Conservation (phyloP, 2,888 invertebrate species). For the Unio delphinus region DNA sequence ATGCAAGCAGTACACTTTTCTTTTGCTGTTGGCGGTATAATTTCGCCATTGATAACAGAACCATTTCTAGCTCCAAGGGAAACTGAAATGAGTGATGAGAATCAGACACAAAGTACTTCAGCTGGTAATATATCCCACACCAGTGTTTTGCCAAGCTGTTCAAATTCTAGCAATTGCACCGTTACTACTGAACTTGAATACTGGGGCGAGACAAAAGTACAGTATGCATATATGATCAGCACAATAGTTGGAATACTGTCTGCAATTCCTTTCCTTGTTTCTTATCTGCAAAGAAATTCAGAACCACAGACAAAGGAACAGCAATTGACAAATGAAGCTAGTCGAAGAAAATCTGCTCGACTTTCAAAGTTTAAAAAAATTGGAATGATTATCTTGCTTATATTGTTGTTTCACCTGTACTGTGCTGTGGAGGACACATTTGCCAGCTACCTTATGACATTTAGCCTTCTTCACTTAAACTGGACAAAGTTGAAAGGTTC, state of each 20-base stretch:
- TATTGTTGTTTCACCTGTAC: slow-evolving; percentile 32
- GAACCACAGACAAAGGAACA: neutral
- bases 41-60: slow-evolving; percentile 71
- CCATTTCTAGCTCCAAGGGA: slow-evolving; percentile 65
- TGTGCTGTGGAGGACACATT: slow-evolving; percentile 70
- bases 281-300: slow-evolving; percentile 20
- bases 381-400: slow-evolving; percentile 7
- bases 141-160: too few species aligned
- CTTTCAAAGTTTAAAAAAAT: too few species aligned
- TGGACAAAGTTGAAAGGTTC: slow-evolving; percentile 64
- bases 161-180: too few species aligned
- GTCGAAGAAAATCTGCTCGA: too few species aligned
- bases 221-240: slow-evolving; percentile 35
- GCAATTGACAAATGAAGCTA: neutral
- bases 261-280: slow-evolving; percentile 36
- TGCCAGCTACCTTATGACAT: slow-evolving; percentile 69
- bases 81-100: slow-evolving; percentile 1
- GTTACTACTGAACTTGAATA: too few species aligned
- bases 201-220: slow-evolving; percentile 18
- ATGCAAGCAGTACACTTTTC: slow-evolving; percentile 72
- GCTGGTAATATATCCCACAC: too few species aligned
- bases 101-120: too few species aligned
- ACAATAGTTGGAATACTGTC: slow-evolving; percentile 23
- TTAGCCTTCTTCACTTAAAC: slow-evolving; percentile 61
- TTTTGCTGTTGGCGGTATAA: slow-evolving; percentile 72